These are phyloP conservation scores for Malurus melanocephalus DNA, from an alignment of 2,113 vertebrate genomes.

Conservation along the genomic window DNA sequence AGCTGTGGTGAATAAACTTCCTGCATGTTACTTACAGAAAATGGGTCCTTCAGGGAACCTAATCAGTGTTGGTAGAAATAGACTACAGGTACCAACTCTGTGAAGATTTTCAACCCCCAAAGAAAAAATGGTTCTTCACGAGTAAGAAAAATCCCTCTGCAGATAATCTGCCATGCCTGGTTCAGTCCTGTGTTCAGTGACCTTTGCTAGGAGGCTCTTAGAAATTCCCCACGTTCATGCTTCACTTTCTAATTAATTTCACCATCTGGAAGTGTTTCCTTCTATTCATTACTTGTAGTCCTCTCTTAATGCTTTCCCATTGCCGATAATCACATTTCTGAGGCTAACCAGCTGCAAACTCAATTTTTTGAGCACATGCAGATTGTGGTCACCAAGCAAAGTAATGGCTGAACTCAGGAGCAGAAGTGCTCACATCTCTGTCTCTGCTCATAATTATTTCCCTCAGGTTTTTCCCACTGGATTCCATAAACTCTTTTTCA, in stretches of 20 bases:
- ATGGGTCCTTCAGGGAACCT: background rate
- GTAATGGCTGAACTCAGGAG: background rate
- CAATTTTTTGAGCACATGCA: background rate
- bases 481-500: background rate
- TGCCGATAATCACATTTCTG: background rate
- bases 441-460: background rate
- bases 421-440: background rate
- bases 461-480: background rate
- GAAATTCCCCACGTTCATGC: background rate
- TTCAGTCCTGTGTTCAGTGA: background rate
- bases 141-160: background rate
- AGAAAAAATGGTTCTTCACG: background rate
- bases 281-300: background rate
- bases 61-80: background rate
- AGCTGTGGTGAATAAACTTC: background rate
- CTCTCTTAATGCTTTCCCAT: background rate
- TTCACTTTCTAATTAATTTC: slow-evolving; percentile 41
- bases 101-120: background rate
- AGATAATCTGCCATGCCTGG: background rate
- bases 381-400: background rate
- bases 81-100: background rate
- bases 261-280: slow-evolving; percentile 31
- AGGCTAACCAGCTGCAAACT: background rate
- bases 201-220: background rate
- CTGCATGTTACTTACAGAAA: background rate